phyloP scores from a whole-genome alignment of 2,113 vertebrate genomes.

The Corythaixoides concolor region DNA sequence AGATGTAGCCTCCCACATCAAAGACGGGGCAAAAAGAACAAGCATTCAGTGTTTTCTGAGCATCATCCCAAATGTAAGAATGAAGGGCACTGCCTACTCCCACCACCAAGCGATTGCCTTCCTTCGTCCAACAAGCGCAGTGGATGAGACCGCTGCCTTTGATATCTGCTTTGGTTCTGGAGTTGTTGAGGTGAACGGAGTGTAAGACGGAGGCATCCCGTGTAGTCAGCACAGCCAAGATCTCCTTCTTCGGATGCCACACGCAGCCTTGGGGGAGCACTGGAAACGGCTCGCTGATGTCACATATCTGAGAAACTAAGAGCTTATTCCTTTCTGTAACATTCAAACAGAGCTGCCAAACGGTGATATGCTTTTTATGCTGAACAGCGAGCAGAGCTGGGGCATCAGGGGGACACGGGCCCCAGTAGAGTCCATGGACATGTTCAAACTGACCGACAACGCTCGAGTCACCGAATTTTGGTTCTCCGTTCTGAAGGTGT shows the following conservation, averaged over 20 bases:
- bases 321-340: constrained; percentile 85
- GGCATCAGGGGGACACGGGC: constrained; percentile 75
- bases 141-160: constrained; percentile 82
- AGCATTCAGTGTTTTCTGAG: constrained; percentile 81
- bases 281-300: constrained; percentile 85
- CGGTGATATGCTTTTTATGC: constrained; percentile 88
- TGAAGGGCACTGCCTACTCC: constrained; percentile 87
- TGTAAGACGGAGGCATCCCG: constrained; percentile 83
- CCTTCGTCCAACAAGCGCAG: constrained; percentile 94
- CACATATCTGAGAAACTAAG: constrained; percentile 86
- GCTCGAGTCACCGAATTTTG: constrained; percentile 84
- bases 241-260: constrained; percentile 88
- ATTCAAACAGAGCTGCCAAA: constrained; percentile 89
- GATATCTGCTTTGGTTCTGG: constrained; percentile 81
- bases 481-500: constrained; percentile 74
- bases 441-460: constrained; percentile 92
- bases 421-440: constrained; percentile 89
- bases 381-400: constrained; percentile 87
- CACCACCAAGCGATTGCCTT: constrained; percentile 88
- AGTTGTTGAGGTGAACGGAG: constrained; percentile 81
- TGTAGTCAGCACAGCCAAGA: constrained; percentile 84
- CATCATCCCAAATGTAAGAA: constrained; percentile 91
- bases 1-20: constrained; percentile 84
- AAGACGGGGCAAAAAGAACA: constrained; percentile 88
- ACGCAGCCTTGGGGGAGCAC: constrained; percentile 88